Base-by-base conservation (phyloP, 92 coral and sea anemone species). In the Anthopleura xanthogrammica region DNA sequence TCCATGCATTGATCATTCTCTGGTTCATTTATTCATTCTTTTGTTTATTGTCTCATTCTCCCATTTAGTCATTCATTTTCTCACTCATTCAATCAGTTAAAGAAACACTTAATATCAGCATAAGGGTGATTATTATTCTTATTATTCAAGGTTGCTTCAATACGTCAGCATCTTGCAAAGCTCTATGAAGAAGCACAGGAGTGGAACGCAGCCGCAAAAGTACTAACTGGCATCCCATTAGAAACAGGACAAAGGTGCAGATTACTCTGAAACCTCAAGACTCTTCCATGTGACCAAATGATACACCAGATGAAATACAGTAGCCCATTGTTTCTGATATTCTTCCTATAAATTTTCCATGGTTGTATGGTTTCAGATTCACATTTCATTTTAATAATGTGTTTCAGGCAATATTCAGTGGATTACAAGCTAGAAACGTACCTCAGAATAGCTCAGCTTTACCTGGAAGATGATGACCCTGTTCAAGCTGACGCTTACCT, bases 201-300 rank as follows among this genome's bases (percentile, higher is more conserved):
- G 64, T 96, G 98, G 98, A 88, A 92, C 50, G 98, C 94, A 23
- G 98, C 98, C 17, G 98, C 98, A 1, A 90, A 92, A 76, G 98
- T 96, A 22, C 86, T 96, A 13, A 91, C 98, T 22, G 98, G 96
- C 50, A 96, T 96, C 78, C 98, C 98, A 36, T 82, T 96, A 0
- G 98, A 96, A 77, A 94, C 98, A 22, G 98, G 98, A 14, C 98
- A 96, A 85, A 96, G 97, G 98, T 66, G 48, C 9, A 71, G 65
- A 11, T 22, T 46, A 46, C 50, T 29, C 36, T 29, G 36, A 29
- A 29, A 29, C 36, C 50, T 9, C 50, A 46, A 46, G 50, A 6
- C 50, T 46, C 50, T 46, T 0, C 50, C 50, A 46, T 46, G 7
- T 5, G 41, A 20, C 72, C 72, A 64, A 7, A 19, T 64, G 24